Percentiles rank a stretch among this genome's conserved stretches.
These are phyloP conservation scores for Hestina assimilis DNA, from an alignment of 1,140 invertebrate species.

Conservation along the genomic window DNA sequence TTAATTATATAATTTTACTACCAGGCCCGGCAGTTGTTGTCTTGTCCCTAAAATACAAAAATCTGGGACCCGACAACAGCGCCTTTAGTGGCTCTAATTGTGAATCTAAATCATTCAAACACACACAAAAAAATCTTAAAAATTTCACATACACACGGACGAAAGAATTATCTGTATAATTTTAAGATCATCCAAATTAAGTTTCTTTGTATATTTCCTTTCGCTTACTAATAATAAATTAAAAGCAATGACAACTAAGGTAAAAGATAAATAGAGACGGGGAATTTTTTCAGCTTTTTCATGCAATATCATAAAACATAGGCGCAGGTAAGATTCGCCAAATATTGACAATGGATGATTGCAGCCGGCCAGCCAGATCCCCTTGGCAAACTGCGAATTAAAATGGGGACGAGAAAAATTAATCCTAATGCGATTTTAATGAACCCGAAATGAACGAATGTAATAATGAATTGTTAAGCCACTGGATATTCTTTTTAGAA, in stretches of 20 bases:
- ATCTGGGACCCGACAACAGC: too few relatives aligned
- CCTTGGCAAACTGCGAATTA: constrained; percentile 74
- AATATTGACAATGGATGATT: constrained; percentile 76
- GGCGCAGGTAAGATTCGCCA: constrained; percentile 63
- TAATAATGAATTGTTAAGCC: constrained; percentile 73
- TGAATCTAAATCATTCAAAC: too few relatives aligned
- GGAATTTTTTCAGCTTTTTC: constrained; percentile 26
- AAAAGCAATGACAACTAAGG: background rate
- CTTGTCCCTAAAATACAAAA: too few relatives aligned
- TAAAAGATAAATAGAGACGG: constrained; percentile 7
- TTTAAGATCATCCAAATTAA: background rate
- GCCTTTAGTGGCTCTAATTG: too few relatives aligned
- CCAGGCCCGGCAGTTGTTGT: too few relatives aligned
- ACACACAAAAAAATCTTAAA: too few relatives aligned
- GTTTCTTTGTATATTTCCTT: too few relatives aligned
- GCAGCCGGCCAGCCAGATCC: constrained; percentile 63
- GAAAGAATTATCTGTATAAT: background rate
- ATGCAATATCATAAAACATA: constrained; percentile 47
- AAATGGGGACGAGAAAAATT: constrained; percentile 76
- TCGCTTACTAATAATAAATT: too few relatives aligned
- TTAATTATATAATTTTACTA: too few relatives aligned
- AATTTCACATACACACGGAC: too few relatives aligned
- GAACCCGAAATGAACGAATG: constrained; percentile 74
- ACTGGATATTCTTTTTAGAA: constrained; percentile 54
- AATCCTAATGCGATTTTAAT: constrained; percentile 78